phyloP scores from a whole-genome alignment of 2,113 vertebrate species.

The Sula dactylatra region DNA sequence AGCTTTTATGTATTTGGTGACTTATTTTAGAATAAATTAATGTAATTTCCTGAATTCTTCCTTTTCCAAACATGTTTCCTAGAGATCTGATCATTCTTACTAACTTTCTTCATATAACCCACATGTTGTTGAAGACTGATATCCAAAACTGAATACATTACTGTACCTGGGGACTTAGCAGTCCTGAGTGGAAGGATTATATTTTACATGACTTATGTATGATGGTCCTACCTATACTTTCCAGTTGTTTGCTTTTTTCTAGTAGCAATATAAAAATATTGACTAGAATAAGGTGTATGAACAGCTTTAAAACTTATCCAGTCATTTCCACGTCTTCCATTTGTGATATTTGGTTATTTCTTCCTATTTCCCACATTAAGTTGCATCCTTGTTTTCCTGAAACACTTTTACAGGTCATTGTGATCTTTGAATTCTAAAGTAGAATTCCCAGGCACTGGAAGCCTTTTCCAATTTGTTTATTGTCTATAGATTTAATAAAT shows the following conservation, averaged over 20 bases:
- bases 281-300: not conserved
- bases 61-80: not conserved
- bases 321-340: not conserved
- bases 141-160: not conserved
- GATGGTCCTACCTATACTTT: not conserved
- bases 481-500: not conserved
- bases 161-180: not conserved
- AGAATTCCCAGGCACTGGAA: not conserved
- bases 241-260: not conserved
- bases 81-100: not conserved
- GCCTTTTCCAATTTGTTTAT: not conserved
- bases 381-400: not conserved
- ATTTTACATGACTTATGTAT: not conserved
- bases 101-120: not conserved
- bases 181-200: not conserved
- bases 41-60: not conserved
- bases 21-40: not conserved
- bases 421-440: not conserved
- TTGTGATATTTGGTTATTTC: not conserved
- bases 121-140: not conserved
- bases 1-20: not conserved
- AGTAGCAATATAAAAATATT: not conserved
- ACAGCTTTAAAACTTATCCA: not conserved
- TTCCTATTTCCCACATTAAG: not conserved
- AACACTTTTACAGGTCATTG: not conserved